Percentiles rank a stretch among this genome's conserved stretches.
Evolutionary conservation across 2,888 invertebrate species (phyloP).

Genomic region (Unio delphinus): DNA sequence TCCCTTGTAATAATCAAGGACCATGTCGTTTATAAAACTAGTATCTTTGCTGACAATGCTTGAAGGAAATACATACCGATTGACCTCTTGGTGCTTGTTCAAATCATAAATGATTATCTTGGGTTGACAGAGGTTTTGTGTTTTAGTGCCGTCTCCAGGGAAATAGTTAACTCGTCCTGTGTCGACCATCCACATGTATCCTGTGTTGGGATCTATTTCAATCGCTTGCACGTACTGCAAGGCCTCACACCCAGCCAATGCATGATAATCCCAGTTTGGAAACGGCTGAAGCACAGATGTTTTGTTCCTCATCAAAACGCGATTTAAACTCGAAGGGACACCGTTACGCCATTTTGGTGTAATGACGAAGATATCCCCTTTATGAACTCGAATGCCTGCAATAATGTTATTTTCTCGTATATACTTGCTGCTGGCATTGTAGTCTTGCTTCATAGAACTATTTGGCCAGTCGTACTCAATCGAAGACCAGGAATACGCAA

Average conservation of each 20-base stretch:
- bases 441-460: conserved; percentile 6
- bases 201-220: conserved; percentile 43
- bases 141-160: not conserved
- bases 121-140: not conserved
- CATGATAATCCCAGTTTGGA: conserved; percentile 34
- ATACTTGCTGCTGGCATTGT: conserved; percentile 5
- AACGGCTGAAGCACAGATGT: conserved; percentile 25
- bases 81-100: not conserved
- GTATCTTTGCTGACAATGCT: conserved; percentile 17
- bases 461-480: conserved; percentile 30
- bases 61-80: conserved; percentile 29
- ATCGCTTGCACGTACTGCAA: conserved; percentile 41
- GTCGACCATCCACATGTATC: conserved; percentile 45
- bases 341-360: conserved; percentile 34
- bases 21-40: conserved; percentile 47
- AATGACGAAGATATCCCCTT: conserved; percentile 28
- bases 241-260: conserved; percentile 25
- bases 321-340: conserved; percentile 34
- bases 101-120: not conserved
- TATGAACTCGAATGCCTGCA: conserved; percentile 23
- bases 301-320: conserved; percentile 13
- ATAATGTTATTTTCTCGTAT: conserved; percentile 21
- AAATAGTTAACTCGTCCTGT: conserved; percentile 22
- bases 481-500: conserved; percentile 25
- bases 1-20: conserved; percentile 32